phyloP scores from a whole-genome alignment of 2,113 vertebrate species.

The Propithecus coquereli region DNA sequence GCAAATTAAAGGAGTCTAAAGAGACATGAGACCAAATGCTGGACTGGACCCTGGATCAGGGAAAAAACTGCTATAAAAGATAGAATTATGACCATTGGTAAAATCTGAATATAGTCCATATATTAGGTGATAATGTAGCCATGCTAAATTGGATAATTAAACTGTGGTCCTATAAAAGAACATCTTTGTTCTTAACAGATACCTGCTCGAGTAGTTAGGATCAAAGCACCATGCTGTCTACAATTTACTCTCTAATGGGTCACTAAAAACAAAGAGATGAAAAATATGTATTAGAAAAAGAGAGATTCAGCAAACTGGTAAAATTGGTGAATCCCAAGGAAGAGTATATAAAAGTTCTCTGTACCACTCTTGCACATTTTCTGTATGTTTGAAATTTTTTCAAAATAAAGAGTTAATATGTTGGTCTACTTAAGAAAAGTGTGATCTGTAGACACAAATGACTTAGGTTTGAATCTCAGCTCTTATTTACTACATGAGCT shows the following conservation, averaged over 20 bases:
- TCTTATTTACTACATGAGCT: neutral
- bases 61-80: neutral
- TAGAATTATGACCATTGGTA: neutral
- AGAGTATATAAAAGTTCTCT: neutral
- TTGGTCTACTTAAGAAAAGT: neutral
- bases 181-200: neutral
- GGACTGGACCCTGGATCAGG: neutral
- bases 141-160: neutral
- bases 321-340: neutral
- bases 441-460: neutral
- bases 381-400: neutral
- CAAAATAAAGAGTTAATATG: conserved; percentile 21
- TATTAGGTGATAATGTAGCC: neutral
- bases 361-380: neutral
- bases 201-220: neutral
- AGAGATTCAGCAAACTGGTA: neutral
- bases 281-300: neutral
- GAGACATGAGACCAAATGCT: neutral
- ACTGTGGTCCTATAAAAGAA: neutral
- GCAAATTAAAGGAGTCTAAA: neutral
- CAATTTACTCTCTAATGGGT: neutral
- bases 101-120: neutral
- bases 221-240: neutral
- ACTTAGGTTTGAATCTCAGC: neutral
- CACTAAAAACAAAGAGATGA: neutral